Percentiles rank a stretch among this genome's conserved stretches.
Conservation (phyloP, 37 sponge, comb jelly and placozoan genomes). For the Tethya wilhelma region DNA sequence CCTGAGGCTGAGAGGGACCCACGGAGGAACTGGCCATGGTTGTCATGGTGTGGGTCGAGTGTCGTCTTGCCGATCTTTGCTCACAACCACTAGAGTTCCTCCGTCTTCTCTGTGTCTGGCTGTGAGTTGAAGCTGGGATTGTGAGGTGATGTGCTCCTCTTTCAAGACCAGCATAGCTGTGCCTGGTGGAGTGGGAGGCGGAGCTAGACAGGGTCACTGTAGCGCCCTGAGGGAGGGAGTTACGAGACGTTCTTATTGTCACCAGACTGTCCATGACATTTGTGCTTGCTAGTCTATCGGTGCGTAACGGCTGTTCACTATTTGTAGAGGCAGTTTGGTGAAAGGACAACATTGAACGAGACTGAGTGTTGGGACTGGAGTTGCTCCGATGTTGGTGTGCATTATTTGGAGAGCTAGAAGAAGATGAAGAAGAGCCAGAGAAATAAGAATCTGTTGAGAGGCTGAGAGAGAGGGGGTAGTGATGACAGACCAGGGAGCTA, state of each 20-base stretch:
- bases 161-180: background rate
- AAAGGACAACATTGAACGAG: background rate
- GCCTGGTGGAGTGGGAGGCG: background rate
- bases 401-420: background rate
- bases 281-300: background rate
- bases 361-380: background rate
- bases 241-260: background rate
- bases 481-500: slow-evolving; percentile 4
- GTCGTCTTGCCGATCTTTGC: slow-evolving; percentile 8
- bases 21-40: background rate
- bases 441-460: slow-evolving; percentile 13
- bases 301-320: background rate
- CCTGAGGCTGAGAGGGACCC: background rate
- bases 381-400: background rate
- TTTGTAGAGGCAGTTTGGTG: too few relatives aligned
- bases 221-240: background rate
- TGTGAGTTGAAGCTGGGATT: background rate
- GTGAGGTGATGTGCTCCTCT: background rate
- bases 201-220: background rate
- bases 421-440: background rate
- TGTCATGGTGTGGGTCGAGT: background rate
- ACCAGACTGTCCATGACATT: background rate
- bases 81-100: slow-evolving; percentile 42
- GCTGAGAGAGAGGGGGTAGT: slow-evolving; percentile 8
- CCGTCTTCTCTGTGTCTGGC: slow-evolving; percentile 27